A percentile compares a stretch with the other conserved stretches of the same genome.
These are phyloP conservation scores for Tromatobia lineatoria DNA, from an alignment of 2,888 invertebrate species.

Conservation along the genomic window DNA sequence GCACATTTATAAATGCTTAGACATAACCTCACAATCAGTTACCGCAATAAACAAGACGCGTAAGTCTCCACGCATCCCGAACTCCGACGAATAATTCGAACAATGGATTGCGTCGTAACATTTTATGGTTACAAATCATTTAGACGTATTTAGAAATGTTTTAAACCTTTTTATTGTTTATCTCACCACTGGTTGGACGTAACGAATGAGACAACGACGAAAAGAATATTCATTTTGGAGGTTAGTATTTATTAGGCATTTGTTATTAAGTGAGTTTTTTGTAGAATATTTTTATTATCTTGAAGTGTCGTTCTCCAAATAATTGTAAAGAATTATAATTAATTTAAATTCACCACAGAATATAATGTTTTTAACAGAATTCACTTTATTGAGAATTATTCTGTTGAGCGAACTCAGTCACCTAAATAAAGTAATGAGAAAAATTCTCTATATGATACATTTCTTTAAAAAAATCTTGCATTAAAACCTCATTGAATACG, in stretches of 20 bases:
- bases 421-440: too few relatives aligned
- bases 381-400: too few relatives aligned
- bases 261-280: slow-evolving; percentile 3
- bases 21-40: slow-evolving; percentile 50
- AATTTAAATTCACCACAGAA: background rate
- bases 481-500: too few relatives aligned
- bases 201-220: slow-evolving; percentile 15
- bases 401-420: too few relatives aligned
- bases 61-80: background rate
- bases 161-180: background rate
- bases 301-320: background rate
- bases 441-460: too few relatives aligned
- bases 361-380: too few relatives aligned
- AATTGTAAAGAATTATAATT: background rate
- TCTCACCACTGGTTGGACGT: background rate
- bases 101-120: slow-evolving; percentile 10
- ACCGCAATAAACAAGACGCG: slow-evolving; percentile 55
- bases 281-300: background rate
- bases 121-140: background rate
- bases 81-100: slow-evolving; percentile 24
- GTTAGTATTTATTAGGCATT: slow-evolving; percentile 47
- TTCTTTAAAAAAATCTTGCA: too few relatives aligned
- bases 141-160: background rate
- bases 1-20: slow-evolving; percentile 7
- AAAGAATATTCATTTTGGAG: slow-evolving; percentile 43